phyloP scores from a whole-genome alignment of 2,888 invertebrate genomes.

The Protodeltote pygarga region DNA sequence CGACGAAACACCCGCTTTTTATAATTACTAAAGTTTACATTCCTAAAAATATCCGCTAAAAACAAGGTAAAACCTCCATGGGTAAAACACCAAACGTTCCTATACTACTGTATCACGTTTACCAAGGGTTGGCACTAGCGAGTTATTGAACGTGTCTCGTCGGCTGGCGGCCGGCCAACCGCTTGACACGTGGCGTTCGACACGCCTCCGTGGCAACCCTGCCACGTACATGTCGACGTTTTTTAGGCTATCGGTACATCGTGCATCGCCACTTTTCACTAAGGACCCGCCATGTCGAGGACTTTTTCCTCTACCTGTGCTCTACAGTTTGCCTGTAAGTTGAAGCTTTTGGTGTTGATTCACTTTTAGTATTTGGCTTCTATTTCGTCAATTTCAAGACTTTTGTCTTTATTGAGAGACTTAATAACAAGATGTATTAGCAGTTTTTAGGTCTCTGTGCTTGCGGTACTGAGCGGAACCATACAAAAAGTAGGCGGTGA shows the following conservation, averaged over 20 bases:
- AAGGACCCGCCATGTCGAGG: not conserved
- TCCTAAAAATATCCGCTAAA: too few species aligned
- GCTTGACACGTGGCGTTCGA: constrained; percentile 41
- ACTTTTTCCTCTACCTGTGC: constrained; percentile 1
- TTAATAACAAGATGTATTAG: too few species aligned
- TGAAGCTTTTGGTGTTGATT: too few species aligned
- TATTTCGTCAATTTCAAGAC: too few species aligned
- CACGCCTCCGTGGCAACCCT: constrained; percentile 20
- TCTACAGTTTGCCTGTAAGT: constrained; percentile 2
- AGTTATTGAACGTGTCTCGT: constrained; percentile 35
- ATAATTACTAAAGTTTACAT: too few species aligned
- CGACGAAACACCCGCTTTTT: too few species aligned
- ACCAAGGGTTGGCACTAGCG: constrained; percentile 20
- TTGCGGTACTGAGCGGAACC: too few species aligned
- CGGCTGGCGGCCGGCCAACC: constrained; percentile 41
- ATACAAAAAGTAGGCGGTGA: too few species aligned
- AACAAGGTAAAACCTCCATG: too few species aligned
- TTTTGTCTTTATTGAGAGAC: too few species aligned
- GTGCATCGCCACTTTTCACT: constrained; percentile 4
- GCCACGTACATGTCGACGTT: not conserved
- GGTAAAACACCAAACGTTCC: not conserved
- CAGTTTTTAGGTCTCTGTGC: too few species aligned
- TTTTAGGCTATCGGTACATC: constrained; percentile 19
- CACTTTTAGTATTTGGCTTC: too few species aligned
- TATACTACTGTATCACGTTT: constrained; percentile 10